Evolutionary conservation across 2,888 invertebrate species (phyloP).

Genomic region (Chymomyza fuscimana): DNA sequence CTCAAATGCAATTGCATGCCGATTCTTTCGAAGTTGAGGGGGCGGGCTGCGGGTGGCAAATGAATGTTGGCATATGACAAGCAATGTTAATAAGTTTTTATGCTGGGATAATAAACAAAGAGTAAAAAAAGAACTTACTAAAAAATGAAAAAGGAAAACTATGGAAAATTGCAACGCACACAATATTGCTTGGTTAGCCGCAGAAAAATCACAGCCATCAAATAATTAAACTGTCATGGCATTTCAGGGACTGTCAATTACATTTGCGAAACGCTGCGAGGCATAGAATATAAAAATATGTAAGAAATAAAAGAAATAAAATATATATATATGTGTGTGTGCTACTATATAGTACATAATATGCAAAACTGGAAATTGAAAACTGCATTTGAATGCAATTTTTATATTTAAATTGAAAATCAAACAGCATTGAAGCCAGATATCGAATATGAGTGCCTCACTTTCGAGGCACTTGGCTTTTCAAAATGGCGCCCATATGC

Average conservation of each 20-base stretch:
- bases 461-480: slow-evolving; percentile 2
- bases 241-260: slow-evolving; percentile 51
- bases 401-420: slow-evolving; percentile 57
- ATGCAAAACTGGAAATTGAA: slow-evolving; percentile 17
- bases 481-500: slow-evolving; percentile 19
- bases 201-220: slow-evolving; percentile 45
- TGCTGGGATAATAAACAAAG: not conserved
- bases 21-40: not conserved
- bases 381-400: slow-evolving; percentile 49
- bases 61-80: not conserved
- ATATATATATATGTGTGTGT: not conserved
- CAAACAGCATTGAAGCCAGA: slow-evolving; percentile 42
- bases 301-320: not conserved
- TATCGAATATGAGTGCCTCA: slow-evolving; percentile 17
- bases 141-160: not conserved
- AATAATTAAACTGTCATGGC: slow-evolving; percentile 69
- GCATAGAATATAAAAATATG: slow-evolving; percentile 11
- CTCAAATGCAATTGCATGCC: not conserved
- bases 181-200: slow-evolving; percentile 36
- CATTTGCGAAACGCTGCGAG: slow-evolving; percentile 25
- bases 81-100: not conserved
- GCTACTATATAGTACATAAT: not conserved
- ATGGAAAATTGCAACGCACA: slow-evolving; percentile 12
- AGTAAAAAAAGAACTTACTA: not conserved
- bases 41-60: not conserved